Conservation (phyloP, 2,888 invertebrate genomes). For the Melanophora roralis region DNA sequence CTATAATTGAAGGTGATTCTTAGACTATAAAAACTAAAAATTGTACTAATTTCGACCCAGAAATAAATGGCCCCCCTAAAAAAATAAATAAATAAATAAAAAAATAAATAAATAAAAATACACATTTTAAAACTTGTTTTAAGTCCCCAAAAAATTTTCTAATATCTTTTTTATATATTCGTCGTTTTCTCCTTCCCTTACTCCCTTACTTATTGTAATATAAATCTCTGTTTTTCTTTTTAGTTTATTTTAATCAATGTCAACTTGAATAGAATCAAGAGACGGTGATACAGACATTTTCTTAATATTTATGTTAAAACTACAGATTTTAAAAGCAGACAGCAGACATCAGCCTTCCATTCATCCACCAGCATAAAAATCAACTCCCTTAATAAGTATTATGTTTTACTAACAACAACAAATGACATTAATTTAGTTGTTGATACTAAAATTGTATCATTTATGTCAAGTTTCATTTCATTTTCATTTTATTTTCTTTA, state of each 20-base stretch:
- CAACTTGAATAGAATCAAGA: conserved; percentile 28
- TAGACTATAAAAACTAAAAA: too few species aligned
- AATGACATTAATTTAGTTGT: conserved; percentile 60
- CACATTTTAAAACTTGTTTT: not conserved
- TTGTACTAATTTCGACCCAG: too few species aligned
- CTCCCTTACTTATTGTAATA: not conserved
- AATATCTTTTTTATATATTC: too few species aligned
- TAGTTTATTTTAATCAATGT: conserved; percentile 48
- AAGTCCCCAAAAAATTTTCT: conserved; percentile 22
- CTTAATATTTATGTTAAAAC: conserved; percentile 16
- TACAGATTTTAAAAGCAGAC: not conserved
- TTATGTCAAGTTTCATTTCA: conserved; percentile 52
- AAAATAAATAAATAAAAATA: not conserved
- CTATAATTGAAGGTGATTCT: too few species aligned
- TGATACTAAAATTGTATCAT: conserved; percentile 55
- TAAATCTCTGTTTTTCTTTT: conserved; percentile 1
- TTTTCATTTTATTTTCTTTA: conserved; percentile 11
- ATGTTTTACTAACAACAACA: conserved; percentile 57
- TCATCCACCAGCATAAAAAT: conserved; percentile 7
- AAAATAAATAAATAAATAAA: too few species aligned
- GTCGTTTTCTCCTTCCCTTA: not conserved
- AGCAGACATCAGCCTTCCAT: not conserved
- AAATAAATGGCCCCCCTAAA: not conserved
- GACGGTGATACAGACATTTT: conserved; percentile 32
- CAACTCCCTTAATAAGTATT: conserved; percentile 55